Conservation (phyloP, 2,888 invertebrate genomes). For the Brachypalpus laphriformis region DNA sequence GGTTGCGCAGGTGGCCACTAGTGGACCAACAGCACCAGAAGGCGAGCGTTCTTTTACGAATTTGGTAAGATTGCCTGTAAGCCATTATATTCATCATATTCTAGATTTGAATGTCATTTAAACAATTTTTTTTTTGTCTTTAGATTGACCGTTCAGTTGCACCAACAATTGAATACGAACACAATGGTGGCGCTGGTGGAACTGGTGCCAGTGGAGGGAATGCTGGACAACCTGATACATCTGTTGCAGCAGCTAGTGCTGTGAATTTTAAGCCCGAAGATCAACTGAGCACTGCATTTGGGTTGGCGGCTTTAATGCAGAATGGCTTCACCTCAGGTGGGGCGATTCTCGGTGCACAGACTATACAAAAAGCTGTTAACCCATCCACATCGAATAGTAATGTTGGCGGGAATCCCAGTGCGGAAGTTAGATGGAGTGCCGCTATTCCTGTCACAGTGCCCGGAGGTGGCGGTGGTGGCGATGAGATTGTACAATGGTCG, state of each 20-base stretch:
- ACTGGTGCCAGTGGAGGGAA: conserved; percentile 44
- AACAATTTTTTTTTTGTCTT: background rate
- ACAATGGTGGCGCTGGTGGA: conserved; percentile 75
- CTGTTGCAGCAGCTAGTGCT: conserved; percentile 78
- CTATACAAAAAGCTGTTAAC: conserved; percentile 79
- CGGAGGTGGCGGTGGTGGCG: conserved; percentile 74
- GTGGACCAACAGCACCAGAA: conserved; percentile 83
- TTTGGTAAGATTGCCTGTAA: conserved; percentile 79
- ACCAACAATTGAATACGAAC: conserved; percentile 83
- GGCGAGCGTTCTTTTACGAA: conserved; percentile 83
- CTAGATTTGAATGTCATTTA: background rate
- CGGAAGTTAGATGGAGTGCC: conserved; percentile 84
- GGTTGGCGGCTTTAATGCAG: conserved; percentile 89
- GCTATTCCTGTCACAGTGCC: conserved; percentile 86
- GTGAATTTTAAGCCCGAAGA: conserved; percentile 87
- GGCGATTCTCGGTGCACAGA: conserved; percentile 83
- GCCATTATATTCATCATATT: background rate
- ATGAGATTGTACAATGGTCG: conserved; percentile 82
- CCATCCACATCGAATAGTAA: conserved; percentile 75
- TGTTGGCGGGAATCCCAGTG: conserved; percentile 67
- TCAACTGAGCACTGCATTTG: conserved; percentile 88
- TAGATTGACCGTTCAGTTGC: conserved; percentile 82
- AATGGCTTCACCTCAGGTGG: conserved; percentile 85
- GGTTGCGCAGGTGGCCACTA: conserved; percentile 83
- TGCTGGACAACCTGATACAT: conserved; percentile 75